Base-by-base conservation (phyloP, 92 coral and sea anemone species). In the Porites lobata region DNA sequence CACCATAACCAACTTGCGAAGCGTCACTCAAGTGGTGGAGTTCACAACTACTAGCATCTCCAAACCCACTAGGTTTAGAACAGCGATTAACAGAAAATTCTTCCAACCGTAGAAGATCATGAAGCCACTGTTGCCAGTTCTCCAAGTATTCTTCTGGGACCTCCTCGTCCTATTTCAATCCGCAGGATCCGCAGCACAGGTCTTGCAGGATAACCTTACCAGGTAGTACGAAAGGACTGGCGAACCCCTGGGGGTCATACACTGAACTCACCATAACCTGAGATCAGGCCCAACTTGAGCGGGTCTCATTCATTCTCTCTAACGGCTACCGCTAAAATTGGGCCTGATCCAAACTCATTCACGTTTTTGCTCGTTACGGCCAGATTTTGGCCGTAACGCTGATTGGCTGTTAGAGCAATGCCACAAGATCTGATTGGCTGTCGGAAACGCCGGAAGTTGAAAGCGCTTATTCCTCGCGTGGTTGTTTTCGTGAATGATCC, bases 191-290 rank as follows among this genome's bases (percentile, higher is more conserved):
- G 0, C 56, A 26, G 14, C 82, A 78, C 3, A 78, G 43, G 3
- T 78, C 70, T 62, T 78, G 82, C 15, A 78, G 8, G 1, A 78
- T 59, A 4, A 29, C 24, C 32, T 78, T 78, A 9, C 59, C 54
- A 1, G 83, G 71, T 15, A 78, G 38, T 1, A 78, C n/a, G 1
- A 59, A 13, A 0, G 82, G 82, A 69, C 68, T 65, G 20, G 52
- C 82, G 18, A 77, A 61, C 7, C 69, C 81, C 6, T 58, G 81
- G 3, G 81, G 81, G 24, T 59, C 81, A 57, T 77, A 77, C 21
- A 77, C 56, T 59, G 71, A 77, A 59, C 53, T 10, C n/a, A 63
- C 68, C 11, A 77, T 43, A 12, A 56, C 29, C 10, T 52, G 26
- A 21, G 58, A 47, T 32, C 8, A 50, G 52, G 61, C 50, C 78